Conservation (phyloP, 2,888 invertebrate species). For the Pseudococcus viburni region DNA sequence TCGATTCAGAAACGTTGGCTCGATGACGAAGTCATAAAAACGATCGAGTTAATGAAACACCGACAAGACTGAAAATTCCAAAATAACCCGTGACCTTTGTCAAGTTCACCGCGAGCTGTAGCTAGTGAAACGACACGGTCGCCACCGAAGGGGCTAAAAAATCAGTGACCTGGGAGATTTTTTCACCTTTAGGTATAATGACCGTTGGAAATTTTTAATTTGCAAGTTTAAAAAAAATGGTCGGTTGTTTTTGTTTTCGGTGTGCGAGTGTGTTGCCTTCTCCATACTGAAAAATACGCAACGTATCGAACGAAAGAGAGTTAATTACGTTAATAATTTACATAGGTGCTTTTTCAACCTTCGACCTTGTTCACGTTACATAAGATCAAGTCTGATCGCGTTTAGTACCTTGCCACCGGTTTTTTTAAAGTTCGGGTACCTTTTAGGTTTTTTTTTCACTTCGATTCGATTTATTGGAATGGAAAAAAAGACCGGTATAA, state of each 20-base stretch:
- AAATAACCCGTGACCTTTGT: constrained; percentile 17
- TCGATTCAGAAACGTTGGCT: neutral
- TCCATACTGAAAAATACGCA: neutral
- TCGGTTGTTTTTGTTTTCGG: neutral
- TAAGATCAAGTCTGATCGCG: constrained; percentile 48
- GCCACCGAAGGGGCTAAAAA: neutral
- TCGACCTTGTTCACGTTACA: constrained; percentile 52
- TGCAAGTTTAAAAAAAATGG: constrained; percentile 36
- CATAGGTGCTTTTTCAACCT: constrained; percentile 56
- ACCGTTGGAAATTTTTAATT: constrained; percentile 52
- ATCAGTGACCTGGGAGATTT: constrained; percentile 36
- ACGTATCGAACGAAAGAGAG: neutral
- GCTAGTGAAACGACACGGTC: neutral
- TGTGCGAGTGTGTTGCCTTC: neutral
- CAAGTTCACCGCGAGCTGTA: neutral
- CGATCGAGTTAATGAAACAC: neutral
- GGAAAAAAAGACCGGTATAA: neutral
- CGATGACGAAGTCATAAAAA: neutral
- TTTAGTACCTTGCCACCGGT: constrained; percentile 30
- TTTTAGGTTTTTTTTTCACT: neutral
- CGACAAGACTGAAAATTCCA: neutral
- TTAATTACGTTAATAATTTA: constrained; percentile 54
- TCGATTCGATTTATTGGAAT: neutral
- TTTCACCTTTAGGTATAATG: constrained; percentile 54
- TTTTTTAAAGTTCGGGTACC: neutral